Percentiles rank a stretch among this genome's conserved stretches.
Conservation (phyloP, 2,113 vertebrate species). For the Boleophthalmus pectinirostris region DNA sequence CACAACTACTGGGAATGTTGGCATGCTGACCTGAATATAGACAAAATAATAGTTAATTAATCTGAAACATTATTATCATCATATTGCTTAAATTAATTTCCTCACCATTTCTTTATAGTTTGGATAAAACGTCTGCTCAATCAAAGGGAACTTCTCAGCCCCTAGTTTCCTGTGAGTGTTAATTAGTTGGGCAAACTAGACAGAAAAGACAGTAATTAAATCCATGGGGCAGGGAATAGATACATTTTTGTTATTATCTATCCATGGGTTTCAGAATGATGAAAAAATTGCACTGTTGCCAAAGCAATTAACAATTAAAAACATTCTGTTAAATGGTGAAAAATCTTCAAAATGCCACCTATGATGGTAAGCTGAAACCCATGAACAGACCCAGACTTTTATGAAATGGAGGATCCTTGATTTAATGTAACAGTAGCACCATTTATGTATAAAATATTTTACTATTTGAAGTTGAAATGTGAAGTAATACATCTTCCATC, state of each 20-base stretch:
- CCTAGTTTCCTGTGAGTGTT: slow-evolving; percentile 88
- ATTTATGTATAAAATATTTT: too few species aligned
- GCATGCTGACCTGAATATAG: slow-evolving; percentile 79
- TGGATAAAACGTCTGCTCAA: slow-evolving; percentile 94
- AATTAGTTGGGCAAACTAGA: slow-evolving; percentile 94
- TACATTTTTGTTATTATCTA: neutral
- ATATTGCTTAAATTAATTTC: neutral
- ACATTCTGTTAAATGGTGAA: too few species aligned
- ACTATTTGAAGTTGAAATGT: neutral
- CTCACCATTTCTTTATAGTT: slow-evolving; percentile 98
- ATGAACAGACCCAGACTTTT: too few species aligned
- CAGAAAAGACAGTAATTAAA: slow-evolving; percentile 41
- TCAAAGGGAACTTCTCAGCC: slow-evolving; percentile 92
- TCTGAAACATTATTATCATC: neutral
- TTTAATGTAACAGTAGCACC: too few species aligned
- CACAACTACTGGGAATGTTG: slow-evolving; percentile 96
- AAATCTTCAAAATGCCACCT: too few species aligned
- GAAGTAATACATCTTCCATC: neutral
- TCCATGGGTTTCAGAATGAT: too few species aligned
- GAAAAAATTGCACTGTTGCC: too few species aligned
- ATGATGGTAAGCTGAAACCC: too few species aligned
- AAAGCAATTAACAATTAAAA: too few species aligned
- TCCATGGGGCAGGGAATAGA: neutral
- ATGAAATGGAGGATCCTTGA: too few species aligned
- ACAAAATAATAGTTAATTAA: neutral